A percentile compares a stretch with the other conserved stretches of the same genome.
These are phyloP conservation scores for Caenorhabditis sp. DNA, from an alignment of 2,888 invertebrate genomes.

Conservation along the genomic window DNA sequence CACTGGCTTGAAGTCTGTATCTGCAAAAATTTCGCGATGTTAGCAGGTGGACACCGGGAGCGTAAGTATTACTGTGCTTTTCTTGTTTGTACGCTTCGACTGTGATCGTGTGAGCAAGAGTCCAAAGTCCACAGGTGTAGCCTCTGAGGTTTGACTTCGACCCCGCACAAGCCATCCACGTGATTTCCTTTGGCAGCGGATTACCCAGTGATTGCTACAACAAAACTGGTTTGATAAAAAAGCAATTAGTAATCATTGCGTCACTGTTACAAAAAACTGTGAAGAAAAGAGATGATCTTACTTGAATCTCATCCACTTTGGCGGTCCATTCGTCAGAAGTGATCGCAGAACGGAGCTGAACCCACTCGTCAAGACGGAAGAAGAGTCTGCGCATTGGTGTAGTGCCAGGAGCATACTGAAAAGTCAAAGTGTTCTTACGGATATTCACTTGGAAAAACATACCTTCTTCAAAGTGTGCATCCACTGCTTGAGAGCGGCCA, in stretches of 20 bases:
- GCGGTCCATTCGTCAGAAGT: slow-evolving; percentile 80
- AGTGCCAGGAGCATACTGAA: slow-evolving; percentile 87
- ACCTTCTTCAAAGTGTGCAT: slow-evolving; percentile 84
- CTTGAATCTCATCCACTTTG: slow-evolving; percentile 79
- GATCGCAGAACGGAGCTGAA: slow-evolving; percentile 79
- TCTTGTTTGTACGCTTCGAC: slow-evolving; percentile 84
- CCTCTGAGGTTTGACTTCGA: slow-evolving; percentile 85
- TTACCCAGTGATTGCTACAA: slow-evolving; percentile 73
- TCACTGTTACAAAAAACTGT: background rate
- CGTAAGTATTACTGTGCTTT: slow-evolving; percentile 71
- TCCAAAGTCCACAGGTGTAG: slow-evolving; percentile 96
- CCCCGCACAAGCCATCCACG: slow-evolving; percentile 88
- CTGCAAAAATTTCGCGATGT: slow-evolving; percentile 51
- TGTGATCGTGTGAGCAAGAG: slow-evolving; percentile 91
- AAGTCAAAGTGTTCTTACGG: background rate
- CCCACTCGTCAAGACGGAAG: slow-evolving; percentile 83
- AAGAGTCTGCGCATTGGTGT: slow-evolving; percentile 84
- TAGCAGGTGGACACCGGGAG: background rate
- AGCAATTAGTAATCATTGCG: background rate
- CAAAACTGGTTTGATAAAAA: slow-evolving; percentile 1
- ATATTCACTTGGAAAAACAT: background rate
- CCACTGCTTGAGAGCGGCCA: slow-evolving; percentile 86
- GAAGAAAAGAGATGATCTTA: slow-evolving; percentile 24
- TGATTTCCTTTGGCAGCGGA: slow-evolving; percentile 72
- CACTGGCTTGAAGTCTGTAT: slow-evolving; percentile 81